Evolutionary conservation across 2,113 vertebrate species (phyloP).

Genomic region (Dasyprocta punctata): DNA sequence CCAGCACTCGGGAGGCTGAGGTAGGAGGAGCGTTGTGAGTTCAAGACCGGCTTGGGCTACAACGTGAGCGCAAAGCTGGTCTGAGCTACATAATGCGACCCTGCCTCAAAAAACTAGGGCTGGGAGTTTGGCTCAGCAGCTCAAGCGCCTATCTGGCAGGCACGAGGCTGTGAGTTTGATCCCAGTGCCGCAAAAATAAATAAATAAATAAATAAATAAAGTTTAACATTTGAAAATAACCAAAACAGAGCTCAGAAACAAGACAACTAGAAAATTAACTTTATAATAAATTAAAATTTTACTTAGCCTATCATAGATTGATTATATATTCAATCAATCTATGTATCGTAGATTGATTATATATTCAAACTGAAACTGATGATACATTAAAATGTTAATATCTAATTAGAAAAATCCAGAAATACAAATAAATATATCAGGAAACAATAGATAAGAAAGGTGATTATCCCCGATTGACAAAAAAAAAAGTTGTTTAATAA

Average conservation of each 20-base stretch:
- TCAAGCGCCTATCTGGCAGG: no score
- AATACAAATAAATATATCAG: background rate
- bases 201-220: background rate
- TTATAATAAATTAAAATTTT: conserved; percentile 8
- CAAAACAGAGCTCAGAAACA: background rate
- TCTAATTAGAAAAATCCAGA: conserved; percentile 55
- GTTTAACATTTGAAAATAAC: background rate
- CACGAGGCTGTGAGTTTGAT: no score
- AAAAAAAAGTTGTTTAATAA: background rate
- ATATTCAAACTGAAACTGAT: background rate
- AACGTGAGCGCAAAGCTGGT: no score
- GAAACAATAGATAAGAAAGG: background rate
- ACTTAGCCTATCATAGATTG: background rate
- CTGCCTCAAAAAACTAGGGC: no score
- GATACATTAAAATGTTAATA: background rate
- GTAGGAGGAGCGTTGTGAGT: no score
- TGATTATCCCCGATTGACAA: background rate
- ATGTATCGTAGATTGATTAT: background rate
- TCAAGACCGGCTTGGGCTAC: no score
- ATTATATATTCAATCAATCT: background rate
- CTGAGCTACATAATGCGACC: no score
- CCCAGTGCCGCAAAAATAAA: no score
- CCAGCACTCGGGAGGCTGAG: no score
- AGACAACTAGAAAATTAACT: conserved; percentile 28
- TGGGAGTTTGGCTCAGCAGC: no score